These are phyloP conservation scores for Eulithis testata DNA, from an alignment of 2,888 invertebrate genomes.

Conservation along the genomic window DNA sequence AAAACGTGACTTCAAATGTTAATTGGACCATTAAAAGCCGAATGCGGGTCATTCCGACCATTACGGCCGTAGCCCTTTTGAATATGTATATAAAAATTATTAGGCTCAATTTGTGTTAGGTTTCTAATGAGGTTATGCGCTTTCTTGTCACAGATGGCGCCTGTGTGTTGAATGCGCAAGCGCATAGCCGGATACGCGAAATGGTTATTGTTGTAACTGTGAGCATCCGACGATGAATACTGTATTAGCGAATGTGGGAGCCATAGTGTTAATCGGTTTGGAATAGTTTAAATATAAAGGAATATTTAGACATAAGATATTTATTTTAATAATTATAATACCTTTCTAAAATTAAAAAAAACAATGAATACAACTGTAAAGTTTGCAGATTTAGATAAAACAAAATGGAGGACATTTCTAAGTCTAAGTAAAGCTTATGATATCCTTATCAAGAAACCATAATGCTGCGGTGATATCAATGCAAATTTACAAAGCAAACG, in stretches of 20 bases:
- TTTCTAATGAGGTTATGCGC: conserved; percentile 84
- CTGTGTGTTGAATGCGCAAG: conserved; percentile 77
- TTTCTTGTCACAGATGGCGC: conserved; percentile 82
- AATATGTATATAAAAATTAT: conserved; percentile 85
- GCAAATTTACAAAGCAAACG: conserved; percentile 17
- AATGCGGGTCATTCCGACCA: conserved; percentile 84
- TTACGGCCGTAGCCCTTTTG: conserved; percentile 80
- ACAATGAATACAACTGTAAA: too few species aligned
- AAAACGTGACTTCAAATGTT: conserved; percentile 84
- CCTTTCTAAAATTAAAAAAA: too few species aligned
- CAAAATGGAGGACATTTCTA: background rate
- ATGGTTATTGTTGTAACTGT: conserved; percentile 78
- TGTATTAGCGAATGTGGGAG: conserved; percentile 32
- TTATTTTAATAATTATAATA: too few species aligned
- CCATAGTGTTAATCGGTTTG: background rate
- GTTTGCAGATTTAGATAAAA: too few species aligned
- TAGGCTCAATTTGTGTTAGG: conserved; percentile 81
- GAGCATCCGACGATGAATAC: conserved; percentile 69
- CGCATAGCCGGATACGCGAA: conserved; percentile 81
- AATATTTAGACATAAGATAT: too few species aligned
- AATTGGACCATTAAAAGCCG: conserved; percentile 83
- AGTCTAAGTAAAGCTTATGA: conserved; percentile 4
- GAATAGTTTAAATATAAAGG: background rate
- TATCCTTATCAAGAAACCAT: conserved; percentile 19
- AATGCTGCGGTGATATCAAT: conserved; percentile 19